A percentile compares a stretch with the other conserved stretches of the same genome.
Conservation (phyloP, 64 coral and sea anemone species). For the Dendronephthya gigantea region DNA sequence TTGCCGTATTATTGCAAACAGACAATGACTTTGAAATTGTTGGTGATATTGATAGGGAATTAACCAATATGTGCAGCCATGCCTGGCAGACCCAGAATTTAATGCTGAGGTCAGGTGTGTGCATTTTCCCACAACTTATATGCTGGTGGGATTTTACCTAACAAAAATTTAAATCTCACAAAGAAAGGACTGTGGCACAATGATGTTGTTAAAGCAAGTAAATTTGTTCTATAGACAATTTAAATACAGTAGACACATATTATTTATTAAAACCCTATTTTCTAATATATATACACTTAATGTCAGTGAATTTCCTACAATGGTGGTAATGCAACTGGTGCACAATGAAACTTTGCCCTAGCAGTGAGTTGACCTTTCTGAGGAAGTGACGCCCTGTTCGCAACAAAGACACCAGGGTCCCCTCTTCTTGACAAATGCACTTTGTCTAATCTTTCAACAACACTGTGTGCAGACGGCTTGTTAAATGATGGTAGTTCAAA, state of each 20-base stretch:
- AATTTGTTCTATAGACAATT: too few species aligned
- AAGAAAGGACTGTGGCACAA: constrained; percentile 13
- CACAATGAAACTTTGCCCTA: not conserved
- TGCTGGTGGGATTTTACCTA: constrained; percentile 8
- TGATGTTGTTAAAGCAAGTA: constrained; percentile 6
- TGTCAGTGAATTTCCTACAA: not conserved
- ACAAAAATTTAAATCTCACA: not conserved
- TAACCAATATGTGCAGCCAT: constrained; percentile 4
- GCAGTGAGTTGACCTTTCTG: not conserved
- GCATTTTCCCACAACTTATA: constrained; percentile 1
- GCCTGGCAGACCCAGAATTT: not conserved
- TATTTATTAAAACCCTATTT: not conserved
- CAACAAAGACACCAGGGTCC: not conserved
- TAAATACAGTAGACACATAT: too few species aligned
- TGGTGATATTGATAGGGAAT: constrained; percentile 4
- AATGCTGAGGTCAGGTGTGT: not conserved
- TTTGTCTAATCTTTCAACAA: not conserved
- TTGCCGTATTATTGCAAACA: not conserved
- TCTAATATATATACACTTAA: not conserved
- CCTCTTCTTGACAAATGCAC: not conserved
- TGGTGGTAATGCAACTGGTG: not conserved
- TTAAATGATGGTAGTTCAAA: not conserved
- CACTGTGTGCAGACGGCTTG: not conserved
- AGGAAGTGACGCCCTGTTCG: not conserved
- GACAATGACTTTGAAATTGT: constrained; percentile 1